Conservation (phyloP, 2,888 invertebrate species). For the Cartodere bifasciata region DNA sequence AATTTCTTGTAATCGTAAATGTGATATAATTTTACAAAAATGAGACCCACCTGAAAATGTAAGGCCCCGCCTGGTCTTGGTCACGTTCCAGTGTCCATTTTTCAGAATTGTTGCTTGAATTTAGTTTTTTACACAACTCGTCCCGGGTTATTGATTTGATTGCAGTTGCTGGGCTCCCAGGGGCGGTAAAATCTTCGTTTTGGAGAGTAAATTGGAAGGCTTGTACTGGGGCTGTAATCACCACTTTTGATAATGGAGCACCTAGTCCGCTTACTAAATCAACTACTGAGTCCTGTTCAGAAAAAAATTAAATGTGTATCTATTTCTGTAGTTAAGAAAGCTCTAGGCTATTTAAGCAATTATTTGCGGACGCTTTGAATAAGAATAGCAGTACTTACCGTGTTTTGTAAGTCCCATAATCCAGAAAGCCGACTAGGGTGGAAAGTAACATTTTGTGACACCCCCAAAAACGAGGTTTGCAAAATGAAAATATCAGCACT, state of each 20-base stretch:
- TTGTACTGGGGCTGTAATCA: constrained; percentile 58
- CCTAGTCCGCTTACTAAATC: constrained; percentile 60
- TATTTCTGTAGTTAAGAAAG: too few relatives aligned
- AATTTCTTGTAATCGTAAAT: too few relatives aligned
- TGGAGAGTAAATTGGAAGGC: constrained; percentile 54
- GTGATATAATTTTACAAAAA: too few relatives aligned
- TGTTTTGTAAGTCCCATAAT: constrained; percentile 63
- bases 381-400: constrained; percentile 38
- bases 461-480: constrained; percentile 52
- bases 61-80: constrained; percentile 65
- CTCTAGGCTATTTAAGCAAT: too few relatives aligned
- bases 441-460: constrained; percentile 54
- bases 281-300: constrained; percentile 55
- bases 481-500: constrained; percentile 54
- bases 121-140: constrained; percentile 49
- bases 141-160: constrained; percentile 47
- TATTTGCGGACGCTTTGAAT: neutral
- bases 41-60: constrained; percentile 49
- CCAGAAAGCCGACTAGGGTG: constrained; percentile 66
- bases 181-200: constrained; percentile 52
- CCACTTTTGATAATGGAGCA: constrained; percentile 54
- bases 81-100: constrained; percentile 65
- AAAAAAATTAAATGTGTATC: too few relatives aligned
- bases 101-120: too few relatives aligned
- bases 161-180: constrained; percentile 50